Base-by-base conservation (phyloP, 2,113 vertebrate species). In the Psilopsiagon aymara region DNA sequence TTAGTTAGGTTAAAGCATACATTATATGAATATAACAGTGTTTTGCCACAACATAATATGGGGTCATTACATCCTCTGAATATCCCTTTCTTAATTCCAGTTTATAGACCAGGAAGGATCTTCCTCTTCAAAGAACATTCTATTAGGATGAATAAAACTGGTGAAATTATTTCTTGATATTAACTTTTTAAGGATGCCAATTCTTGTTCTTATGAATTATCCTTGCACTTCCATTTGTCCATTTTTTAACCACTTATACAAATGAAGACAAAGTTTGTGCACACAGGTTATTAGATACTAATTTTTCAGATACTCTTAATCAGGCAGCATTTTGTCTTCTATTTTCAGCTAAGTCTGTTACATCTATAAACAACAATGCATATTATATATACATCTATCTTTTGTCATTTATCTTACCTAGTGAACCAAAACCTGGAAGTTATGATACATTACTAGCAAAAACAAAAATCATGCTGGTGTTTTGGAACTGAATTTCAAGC, bases 211-310 rank as follows among this genome's bases (percentile, higher is more conserved):
- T 74, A 86, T 66, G 49, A 94, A 95, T 88, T 77, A 66, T 57
- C 28, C 27, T 77, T 91, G 15, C 18, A 86, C 51, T 93, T 86
- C 63, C 21, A 24, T 15, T 1, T 84, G 70, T 68, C 41, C 66
- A 10, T 64, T 89, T 66, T 91, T 82, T 78, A 91, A 75, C 8
- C 20, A 74, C 84, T 91, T 90, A 47, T 66, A 73, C 25, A 95
- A 96, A 95, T 68, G 51, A 95, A 95, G 74, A 79, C 37, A 44
- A 94, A 87, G 68, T 66, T 95, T 31, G 88, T 55, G 35, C 69
- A 76, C 37, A 79, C 11, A 47, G 51, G 4, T 77, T 79, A 79
- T 82, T 91, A 64, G 17, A 53, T 37, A 59, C 12, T 88, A 73
- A 55, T 91, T 95, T 95, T 89, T 90, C 49, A 55, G 69, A 64